A percentile compares a stretch with the other conserved stretches of the same genome.
These are phyloP conservation scores for Mandrillus leucophaeus DNA, from an alignment of 2,113 vertebrate genomes.

Conservation along the genomic window DNA sequence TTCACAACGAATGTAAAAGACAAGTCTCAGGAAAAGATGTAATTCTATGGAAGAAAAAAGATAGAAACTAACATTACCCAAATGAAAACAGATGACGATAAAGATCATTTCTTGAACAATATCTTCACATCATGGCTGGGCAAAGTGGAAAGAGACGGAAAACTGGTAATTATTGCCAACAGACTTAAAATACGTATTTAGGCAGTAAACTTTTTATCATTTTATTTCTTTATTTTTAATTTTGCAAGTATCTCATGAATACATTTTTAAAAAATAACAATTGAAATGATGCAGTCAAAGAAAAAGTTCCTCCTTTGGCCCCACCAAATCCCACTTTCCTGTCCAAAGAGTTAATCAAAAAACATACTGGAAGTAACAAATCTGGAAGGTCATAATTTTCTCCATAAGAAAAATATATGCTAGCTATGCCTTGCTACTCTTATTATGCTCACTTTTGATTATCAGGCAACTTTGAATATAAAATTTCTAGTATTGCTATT, in stretches of 20 bases:
- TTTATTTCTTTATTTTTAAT: conserved; percentile 32
- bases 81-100: conserved; percentile 27
- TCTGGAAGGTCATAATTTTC: not conserved
- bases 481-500: conserved; percentile 66
- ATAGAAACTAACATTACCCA: not conserved
- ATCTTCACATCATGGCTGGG: not conserved
- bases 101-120: conserved; percentile 22
- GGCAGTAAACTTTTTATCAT: not conserved
- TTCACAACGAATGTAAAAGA: conserved; percentile 45
- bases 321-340: not conserved
- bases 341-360: not conserved
- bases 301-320: not conserved
- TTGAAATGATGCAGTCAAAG: not conserved
- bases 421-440: not conserved
- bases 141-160: not conserved
- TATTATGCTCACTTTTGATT: conserved; percentile 38
- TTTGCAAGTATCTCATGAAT: not conserved
- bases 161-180: not conserved
- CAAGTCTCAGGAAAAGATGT: conserved; percentile 46
- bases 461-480: conserved; percentile 8
- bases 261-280: conserved; percentile 16
- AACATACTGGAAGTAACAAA: conserved; percentile 3
- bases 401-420: conserved; percentile 5
- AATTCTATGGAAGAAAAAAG: not conserved
- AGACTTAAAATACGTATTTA: not conserved